Percentiles rank a stretch among this genome's conserved stretches.
These are phyloP conservation scores for Cryptoprocta ferox DNA, from an alignment of 2,797 vertebrate species.

Conservation along the genomic window DNA sequence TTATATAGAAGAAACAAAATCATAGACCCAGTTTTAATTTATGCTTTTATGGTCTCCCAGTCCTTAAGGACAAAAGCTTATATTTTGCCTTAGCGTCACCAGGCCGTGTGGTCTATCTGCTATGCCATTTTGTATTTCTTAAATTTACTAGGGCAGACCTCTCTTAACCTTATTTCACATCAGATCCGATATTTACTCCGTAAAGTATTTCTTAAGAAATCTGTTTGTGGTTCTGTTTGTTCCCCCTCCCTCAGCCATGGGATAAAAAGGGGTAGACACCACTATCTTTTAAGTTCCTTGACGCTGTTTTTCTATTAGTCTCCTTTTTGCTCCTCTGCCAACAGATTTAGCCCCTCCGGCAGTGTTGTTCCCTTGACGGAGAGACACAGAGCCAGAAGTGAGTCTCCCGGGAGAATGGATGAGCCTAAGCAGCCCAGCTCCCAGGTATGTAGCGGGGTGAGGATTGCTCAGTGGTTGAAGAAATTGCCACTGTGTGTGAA, in stretches of 20 bases:
- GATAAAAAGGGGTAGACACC: neutral
- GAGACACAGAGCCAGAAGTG: conserved; percentile 95
- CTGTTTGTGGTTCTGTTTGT: neutral
- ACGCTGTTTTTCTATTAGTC: conserved; percentile 69
- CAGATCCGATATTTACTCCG: neutral
- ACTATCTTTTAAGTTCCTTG: conserved; percentile 6
- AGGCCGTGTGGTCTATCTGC: neutral
- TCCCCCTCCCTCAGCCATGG: neutral
- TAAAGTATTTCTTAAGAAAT: conserved; percentile 23
- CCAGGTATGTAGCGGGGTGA: conserved; percentile 89
- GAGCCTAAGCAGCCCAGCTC: conserved; percentile 94
- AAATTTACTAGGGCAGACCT: neutral
- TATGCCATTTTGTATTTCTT: conserved; percentile 37
- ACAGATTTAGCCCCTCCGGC: conserved; percentile 97
- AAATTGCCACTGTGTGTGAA: neutral
- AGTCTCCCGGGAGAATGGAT: conserved; percentile 94
- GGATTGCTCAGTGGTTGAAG: neutral
- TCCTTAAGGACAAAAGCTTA: neutral
- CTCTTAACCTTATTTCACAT: neutral
- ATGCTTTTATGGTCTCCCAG: neutral
- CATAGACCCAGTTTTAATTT: neutral
- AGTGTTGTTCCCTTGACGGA: conserved; percentile 94
- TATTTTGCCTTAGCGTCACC: conserved; percentile 21
- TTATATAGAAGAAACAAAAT: conserved; percentile 39
- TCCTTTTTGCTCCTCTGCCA: conserved; percentile 74